A percentile compares a stretch with the other conserved stretches of the same genome.
These are phyloP conservation scores for Dolichoris vasculosae DNA, from an alignment of 1,140 invertebrate genomes.

Conservation along the genomic window DNA sequence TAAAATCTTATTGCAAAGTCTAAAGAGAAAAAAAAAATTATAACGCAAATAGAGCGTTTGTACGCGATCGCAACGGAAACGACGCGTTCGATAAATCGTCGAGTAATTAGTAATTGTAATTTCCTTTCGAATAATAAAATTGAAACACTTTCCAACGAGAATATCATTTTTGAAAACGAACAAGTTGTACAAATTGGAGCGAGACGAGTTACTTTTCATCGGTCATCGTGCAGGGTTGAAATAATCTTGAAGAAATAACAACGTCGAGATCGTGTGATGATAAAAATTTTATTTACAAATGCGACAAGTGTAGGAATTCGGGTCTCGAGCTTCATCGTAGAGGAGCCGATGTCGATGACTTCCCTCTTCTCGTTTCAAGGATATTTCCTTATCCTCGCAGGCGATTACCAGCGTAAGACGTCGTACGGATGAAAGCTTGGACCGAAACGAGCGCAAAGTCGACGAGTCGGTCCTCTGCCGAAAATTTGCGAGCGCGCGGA, in stretches of 20 bases:
- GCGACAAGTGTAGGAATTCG: conserved; percentile 73
- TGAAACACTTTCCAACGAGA: background rate
- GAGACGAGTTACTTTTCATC: too few species aligned
- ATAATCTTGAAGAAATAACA: background rate
- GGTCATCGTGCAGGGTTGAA: background rate
- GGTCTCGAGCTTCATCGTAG: conserved; percentile 67
- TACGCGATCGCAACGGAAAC: too few species aligned
- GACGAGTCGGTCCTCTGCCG: conserved; percentile 43
- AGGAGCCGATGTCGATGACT: conserved; percentile 58
- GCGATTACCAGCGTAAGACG: background rate
- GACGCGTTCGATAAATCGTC: background rate
- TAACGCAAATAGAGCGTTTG: too few species aligned
- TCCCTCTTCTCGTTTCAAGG: background rate
- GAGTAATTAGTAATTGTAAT: background rate
- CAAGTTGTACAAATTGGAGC: background rate
- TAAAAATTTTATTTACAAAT: conserved; percentile 75
- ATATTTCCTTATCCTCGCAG: background rate
- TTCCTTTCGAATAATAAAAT: background rate
- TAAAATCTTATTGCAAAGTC: too few species aligned
- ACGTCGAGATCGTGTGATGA: conserved; percentile 64
- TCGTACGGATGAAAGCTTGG: conserved; percentile 53
- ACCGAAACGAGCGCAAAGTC: conserved; percentile 46
- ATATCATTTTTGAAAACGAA: background rate
- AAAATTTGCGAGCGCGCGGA: conserved; percentile 62
- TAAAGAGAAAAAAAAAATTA: too few species aligned